phyloP scores from a whole-genome alignment of 2,113 vertebrate genomes.

The Periophthalmus modestus region DNA sequence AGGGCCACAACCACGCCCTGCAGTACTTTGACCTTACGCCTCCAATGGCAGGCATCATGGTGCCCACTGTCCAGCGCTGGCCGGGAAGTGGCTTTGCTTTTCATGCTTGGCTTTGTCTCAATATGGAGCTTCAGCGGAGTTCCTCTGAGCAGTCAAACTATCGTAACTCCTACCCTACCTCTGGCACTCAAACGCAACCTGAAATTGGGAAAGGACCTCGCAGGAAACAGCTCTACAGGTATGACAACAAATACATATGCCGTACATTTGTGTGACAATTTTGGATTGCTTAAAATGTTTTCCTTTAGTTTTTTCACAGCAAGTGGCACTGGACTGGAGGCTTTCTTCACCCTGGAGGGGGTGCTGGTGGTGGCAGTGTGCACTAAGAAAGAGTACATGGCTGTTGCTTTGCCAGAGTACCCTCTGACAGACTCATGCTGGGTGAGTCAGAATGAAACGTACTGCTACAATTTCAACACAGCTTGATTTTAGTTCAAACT shows the following conservation, averaged over 20 bases:
- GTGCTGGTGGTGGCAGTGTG: constrained; percentile 95
- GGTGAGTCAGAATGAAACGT: constrained; percentile 77
- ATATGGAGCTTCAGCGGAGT: constrained; percentile 62
- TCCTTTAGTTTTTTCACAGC: constrained; percentile 88
- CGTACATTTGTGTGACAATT: too few relatives aligned
- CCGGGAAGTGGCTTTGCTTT: constrained; percentile 89
- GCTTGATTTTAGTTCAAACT: constrained; percentile 7
- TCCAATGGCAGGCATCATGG: constrained; percentile 96
- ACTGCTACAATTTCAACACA: background rate
- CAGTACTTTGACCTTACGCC: constrained; percentile 92
- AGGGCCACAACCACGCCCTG: constrained; percentile 79
- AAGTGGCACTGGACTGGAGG: constrained; percentile 90
- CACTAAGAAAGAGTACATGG: constrained; percentile 97
- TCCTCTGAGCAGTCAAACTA: constrained; percentile 39
- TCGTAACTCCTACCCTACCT: constrained; percentile 37
- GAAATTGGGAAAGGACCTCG: constrained; percentile 79
- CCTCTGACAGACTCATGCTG: constrained; percentile 85
- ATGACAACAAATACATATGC: background rate
- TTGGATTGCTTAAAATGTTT: constrained; percentile 9
- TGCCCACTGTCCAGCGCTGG: constrained; percentile 92
- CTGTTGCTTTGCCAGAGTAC: constrained; percentile 82
- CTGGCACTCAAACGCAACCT: constrained; percentile 41
- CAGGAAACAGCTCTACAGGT: constrained; percentile 98
- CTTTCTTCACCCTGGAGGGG: constrained; percentile 89
- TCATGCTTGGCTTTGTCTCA: constrained; percentile 93